These are phyloP conservation scores for Metellina segmentata DNA, from an alignment of 2,888 invertebrate species.

Conservation along the genomic window DNA sequence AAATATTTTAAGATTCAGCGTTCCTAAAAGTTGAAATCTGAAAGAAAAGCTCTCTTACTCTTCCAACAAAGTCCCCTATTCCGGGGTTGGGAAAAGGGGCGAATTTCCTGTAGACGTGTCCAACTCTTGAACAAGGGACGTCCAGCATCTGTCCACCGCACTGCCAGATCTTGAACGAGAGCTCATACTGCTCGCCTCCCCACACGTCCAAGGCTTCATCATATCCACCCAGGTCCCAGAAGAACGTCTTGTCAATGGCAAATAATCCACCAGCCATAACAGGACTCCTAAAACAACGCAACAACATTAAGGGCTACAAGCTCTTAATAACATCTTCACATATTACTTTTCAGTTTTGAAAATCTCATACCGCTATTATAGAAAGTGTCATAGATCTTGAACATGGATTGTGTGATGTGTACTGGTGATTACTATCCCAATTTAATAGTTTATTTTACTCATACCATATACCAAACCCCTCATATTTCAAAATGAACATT, in stretches of 20 bases:
- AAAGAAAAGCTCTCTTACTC: constrained; percentile 81
- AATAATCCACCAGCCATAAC: constrained; percentile 99
- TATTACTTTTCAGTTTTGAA: no score
- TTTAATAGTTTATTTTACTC: no score
- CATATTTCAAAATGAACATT: no score
- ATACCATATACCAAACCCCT: no score
- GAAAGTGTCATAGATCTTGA: no score
- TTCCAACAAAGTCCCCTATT: constrained; percentile 92
- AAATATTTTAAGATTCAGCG: no score
- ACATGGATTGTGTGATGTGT: no score
- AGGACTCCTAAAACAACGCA: constrained; percentile 86
- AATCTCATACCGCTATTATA: no score
- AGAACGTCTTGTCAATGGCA: constrained; percentile 94
- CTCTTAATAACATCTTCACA: background rate
- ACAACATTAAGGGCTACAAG: background rate
- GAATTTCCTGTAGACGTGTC: constrained; percentile 93
- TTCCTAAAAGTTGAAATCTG: background rate
- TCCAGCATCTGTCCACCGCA: constrained; percentile 96
- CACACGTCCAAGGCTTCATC: constrained; percentile 96
- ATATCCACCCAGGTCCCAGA: constrained; percentile 97
- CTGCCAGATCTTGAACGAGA: constrained; percentile 98
- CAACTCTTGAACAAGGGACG: constrained; percentile 96
- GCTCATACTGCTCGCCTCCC: constrained; percentile 98
- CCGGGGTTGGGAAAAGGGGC: constrained; percentile 95
- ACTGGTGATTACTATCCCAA: no score